Evolutionary conservation across 2,113 vertebrate species (phyloP).

Genomic region (Acrocephalus arundinaceus): DNA sequence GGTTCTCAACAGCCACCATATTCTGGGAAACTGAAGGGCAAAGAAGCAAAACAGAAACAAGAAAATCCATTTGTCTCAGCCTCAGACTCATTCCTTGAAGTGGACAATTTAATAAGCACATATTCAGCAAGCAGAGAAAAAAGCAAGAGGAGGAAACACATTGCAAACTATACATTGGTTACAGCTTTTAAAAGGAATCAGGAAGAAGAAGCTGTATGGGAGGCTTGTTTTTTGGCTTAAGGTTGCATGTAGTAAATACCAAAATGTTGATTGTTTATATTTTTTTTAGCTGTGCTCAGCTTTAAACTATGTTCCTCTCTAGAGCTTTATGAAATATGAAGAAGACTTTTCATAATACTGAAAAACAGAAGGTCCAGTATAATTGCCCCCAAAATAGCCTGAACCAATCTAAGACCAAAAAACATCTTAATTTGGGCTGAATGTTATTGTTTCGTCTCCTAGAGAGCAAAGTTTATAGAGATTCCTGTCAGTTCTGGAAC

Average conservation of each 20-base stretch:
- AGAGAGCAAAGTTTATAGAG: slow-evolving; percentile 31
- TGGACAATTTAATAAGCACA: background rate
- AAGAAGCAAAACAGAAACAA: background rate
- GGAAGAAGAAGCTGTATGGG: background rate
- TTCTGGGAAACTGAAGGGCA: background rate
- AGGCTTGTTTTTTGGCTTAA: background rate
- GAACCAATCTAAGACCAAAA: background rate
- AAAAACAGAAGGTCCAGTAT: background rate
- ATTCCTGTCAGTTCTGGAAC: slow-evolving; percentile 22
- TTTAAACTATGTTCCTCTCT: background rate
- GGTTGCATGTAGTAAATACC: background rate
- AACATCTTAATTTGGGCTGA: background rate
- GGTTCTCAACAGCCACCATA: background rate
- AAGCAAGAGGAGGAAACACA: background rate
- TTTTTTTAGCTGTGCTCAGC: background rate
- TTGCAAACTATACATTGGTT: background rate
- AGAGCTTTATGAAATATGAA: background rate
- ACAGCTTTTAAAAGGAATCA: background rate
- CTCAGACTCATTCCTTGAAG: background rate
- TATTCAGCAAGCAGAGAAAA: background rate
- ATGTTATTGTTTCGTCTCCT: slow-evolving; percentile 28
- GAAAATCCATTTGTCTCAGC: background rate
- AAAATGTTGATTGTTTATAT: background rate
- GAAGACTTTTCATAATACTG: background rate
- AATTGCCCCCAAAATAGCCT: slow-evolving; percentile 19